Base-by-base conservation (phyloP, 2,888 invertebrate species). In the Lucinisca nassula region DNA sequence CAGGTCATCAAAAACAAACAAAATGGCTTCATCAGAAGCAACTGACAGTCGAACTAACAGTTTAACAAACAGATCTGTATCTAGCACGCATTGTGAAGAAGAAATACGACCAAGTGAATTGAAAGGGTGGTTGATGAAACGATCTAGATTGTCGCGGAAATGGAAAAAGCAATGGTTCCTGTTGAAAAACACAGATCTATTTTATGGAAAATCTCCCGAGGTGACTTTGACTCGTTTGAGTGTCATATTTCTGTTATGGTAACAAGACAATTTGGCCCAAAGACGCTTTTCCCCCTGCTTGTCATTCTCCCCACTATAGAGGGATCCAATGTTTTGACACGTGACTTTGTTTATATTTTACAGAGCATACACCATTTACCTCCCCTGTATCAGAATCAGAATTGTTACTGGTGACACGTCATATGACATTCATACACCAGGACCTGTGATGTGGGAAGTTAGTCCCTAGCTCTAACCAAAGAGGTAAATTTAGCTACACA, bases 121-220 rank as follows among this genome's bases (percentile, higher is more conserved):
- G n/a, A 93, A 93, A 77, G 96, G 96, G 1, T 96, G 95, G 95
- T 90, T 96, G 21, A 93, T 95, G 93, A 96, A 95, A 86, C 90
- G 96, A 73, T 93, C 95, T 12, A 93, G 94, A 72, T 82, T 96
- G 78, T 95, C 96, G 0, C 92, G 94, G 83, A 95, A 95, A 88
- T 96, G 96, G 96, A 94, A 94, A 87, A 94, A 92, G 80, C 94
- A 95, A 67, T 96, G 95, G 95, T 96, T 96, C 84, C 86, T 94
- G 30, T 88, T 96, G 87, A 94, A 94, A 89, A 95, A 93, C 79
- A 94, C 95, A 61, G 93, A 93, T 82, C 91, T 96, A 37, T 91
- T 92, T 74, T 96, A 96, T 90, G 95, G 95, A 38, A 91, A 93
- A 67, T 89, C 94, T 58, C 94, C 94, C 37, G 93, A 95, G 95